Percentiles rank a stretch among this genome's conserved stretches.
Conservation (phyloP, 2,888 invertebrate genomes). For the Platycheirus albimanus region DNA sequence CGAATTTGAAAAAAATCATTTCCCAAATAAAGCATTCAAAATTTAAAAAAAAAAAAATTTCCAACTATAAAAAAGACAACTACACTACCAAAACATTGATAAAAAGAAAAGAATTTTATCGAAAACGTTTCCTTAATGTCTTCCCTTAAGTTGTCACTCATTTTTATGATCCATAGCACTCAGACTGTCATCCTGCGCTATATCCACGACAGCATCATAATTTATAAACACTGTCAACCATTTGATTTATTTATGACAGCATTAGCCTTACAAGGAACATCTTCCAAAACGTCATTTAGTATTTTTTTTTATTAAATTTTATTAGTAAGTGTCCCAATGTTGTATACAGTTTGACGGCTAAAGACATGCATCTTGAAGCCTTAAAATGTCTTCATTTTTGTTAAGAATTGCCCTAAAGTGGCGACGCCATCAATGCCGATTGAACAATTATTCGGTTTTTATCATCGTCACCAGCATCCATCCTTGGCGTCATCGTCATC, state of each 20-base stretch:
- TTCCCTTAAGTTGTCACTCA: conserved; percentile 2
- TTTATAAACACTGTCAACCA: conserved; percentile 45
- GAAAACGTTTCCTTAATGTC: background rate
- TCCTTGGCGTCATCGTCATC: background rate
- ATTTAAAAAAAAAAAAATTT: too few species aligned
- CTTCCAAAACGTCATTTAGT: conserved; percentile 13
- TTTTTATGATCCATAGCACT: conserved; percentile 41
- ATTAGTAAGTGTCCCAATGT: conserved; percentile 56
- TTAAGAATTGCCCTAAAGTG: conserved; percentile 56
- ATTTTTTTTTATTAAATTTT: conserved; percentile 46
- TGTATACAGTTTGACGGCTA: conserved; percentile 42
- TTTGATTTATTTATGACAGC: conserved; percentile 71
- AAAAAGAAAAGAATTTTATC: too few species aligned
- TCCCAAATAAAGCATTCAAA: too few species aligned
- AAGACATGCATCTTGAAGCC: conserved; percentile 14
- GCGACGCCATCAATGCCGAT: conserved; percentile 37
- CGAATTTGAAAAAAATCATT: too few species aligned
- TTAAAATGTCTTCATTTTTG: conserved; percentile 69
- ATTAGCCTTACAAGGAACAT: conserved; percentile 49
- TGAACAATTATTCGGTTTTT: conserved; percentile 24
- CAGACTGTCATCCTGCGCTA: background rate
- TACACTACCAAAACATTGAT: too few species aligned
- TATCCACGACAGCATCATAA: background rate
- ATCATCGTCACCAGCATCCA: background rate
- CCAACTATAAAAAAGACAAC: too few species aligned